Percentiles rank a stretch among this genome's conserved stretches.
Conservation (phyloP, 2,888 invertebrate genomes). For the Anaspis maculata region DNA sequence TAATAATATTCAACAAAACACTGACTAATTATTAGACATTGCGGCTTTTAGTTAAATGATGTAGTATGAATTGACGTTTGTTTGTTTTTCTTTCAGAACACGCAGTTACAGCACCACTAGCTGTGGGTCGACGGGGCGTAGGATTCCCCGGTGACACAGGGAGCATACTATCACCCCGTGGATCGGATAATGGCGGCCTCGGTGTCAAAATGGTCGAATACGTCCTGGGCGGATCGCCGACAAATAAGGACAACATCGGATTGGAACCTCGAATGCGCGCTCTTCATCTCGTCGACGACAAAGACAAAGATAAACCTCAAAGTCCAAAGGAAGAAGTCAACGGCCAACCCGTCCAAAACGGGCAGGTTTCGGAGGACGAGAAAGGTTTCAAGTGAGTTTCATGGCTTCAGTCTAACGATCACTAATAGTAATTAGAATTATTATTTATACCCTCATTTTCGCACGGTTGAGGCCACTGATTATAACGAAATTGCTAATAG, state of each 20-base stretch:
- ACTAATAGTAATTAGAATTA: too few relatives aligned
- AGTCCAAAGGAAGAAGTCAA: slow-evolving; percentile 48
- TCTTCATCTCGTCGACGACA: slow-evolving; percentile 50
- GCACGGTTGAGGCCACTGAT: too few relatives aligned
- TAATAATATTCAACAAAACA: too few relatives aligned
- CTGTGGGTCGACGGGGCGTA: slow-evolving; percentile 64
- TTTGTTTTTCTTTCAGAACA: slow-evolving; percentile 44
- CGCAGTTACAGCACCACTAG: slow-evolving; percentile 61
- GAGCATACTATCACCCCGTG: slow-evolving; percentile 64
- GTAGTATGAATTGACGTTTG: background rate
- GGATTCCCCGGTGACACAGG: slow-evolving; percentile 51
- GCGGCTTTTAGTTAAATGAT: too few relatives aligned
- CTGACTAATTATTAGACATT: too few relatives aligned
- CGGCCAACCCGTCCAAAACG: slow-evolving; percentile 44
- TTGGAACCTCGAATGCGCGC: slow-evolving; percentile 59
- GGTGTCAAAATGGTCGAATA: slow-evolving; percentile 99
- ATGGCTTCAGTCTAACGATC: slow-evolving; percentile 12
- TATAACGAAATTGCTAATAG: too few relatives aligned
- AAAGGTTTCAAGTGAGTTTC: slow-evolving; percentile 81
- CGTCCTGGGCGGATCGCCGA: slow-evolving; percentile 88
- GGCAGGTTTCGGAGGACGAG: slow-evolving; percentile 54
- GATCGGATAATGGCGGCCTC: slow-evolving; percentile 77
- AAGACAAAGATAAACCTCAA: slow-evolving; percentile 50
- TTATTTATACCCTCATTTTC: background rate
- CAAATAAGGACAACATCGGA: slow-evolving; percentile 56